These are phyloP conservation scores for Gymnothorax javanicus DNA, from an alignment of 2,797 vertebrate genomes.

Conservation along the genomic window DNA sequence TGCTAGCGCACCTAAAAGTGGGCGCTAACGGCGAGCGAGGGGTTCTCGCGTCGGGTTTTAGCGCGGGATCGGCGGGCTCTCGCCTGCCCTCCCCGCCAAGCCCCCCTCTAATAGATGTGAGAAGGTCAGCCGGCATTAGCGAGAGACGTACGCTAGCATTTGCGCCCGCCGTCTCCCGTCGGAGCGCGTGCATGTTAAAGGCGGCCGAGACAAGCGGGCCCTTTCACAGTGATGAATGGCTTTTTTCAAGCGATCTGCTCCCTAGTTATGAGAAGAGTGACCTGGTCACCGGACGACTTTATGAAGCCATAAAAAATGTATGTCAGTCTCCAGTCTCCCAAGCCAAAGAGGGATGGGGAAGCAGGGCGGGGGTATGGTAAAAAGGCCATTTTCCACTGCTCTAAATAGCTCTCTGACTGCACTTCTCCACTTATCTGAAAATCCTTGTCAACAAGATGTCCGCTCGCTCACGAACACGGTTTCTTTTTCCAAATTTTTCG, in stretches of 20 bases:
- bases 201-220: slow-evolving; percentile 91
- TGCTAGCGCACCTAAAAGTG: slow-evolving; percentile 74
- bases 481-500: slow-evolving; percentile 40
- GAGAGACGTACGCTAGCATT: slow-evolving; percentile 97
- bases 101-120: slow-evolving; percentile 86
- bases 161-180: slow-evolving; percentile 91
- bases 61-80: slow-evolving; percentile 72
- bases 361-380: slow-evolving; percentile 79
- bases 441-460: slow-evolving; percentile 72
- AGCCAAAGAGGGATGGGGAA: slow-evolving; percentile 77
- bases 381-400: slow-evolving; percentile 92
- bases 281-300: slow-evolving; percentile 99
- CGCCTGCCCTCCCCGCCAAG: slow-evolving; percentile 79
- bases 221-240: slow-evolving; percentile 99
- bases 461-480: background rate
- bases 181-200: slow-evolving; percentile 96
- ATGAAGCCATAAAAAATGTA: slow-evolving; percentile 99
- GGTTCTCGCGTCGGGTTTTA: slow-evolving; percentile 74
- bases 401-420: slow-evolving; percentile 89
- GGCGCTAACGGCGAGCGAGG: background rate
- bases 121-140: slow-evolving; percentile 97
- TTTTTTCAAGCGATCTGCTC: slow-evolving; percentile 99
- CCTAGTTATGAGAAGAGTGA: slow-evolving; percentile 99
- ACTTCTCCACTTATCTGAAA: slow-evolving; percentile 80
- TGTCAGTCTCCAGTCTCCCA: slow-evolving; percentile 99